Evolutionary conservation across 2,113 vertebrate species (phyloP).

Genomic region (Oophaga pumilio): DNA sequence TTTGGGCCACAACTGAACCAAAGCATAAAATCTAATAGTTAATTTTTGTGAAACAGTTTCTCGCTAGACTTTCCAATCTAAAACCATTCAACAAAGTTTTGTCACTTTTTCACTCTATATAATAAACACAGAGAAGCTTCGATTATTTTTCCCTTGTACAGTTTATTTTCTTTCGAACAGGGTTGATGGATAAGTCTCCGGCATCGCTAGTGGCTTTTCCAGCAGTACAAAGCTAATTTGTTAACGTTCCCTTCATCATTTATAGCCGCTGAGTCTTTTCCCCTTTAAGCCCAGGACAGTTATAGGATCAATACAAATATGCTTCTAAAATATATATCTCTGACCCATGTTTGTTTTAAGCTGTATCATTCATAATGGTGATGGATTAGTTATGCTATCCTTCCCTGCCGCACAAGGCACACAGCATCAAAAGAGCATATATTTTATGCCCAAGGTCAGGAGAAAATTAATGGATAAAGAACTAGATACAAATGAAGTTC

Average conservation of each 20-base stretch:
- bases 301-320: conserved; percentile 79
- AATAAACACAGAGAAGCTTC: not conserved
- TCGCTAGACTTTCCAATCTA: not conserved
- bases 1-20: not conserved
- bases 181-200: conserved; percentile 61
- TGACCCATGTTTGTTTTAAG: conserved; percentile 81
- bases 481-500: conserved; percentile 86
- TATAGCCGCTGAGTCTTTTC: conserved; percentile 63
- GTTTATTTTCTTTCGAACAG: conserved; percentile 36
- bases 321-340: conserved; percentile 79
- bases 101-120: conserved; percentile 6
- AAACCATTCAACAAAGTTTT: not conserved
- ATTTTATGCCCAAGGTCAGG: conserved; percentile 83
- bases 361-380: conserved; percentile 88
- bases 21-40: not conserved
- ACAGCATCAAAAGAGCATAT: conserved; percentile 75
- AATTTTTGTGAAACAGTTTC: not conserved
- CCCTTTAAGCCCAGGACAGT: conserved; percentile 70
- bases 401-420: conserved; percentile 77
- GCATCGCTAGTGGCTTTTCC: conserved; percentile 65
- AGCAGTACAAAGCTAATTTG: conserved; percentile 63
- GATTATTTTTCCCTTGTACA: conserved; percentile 7
- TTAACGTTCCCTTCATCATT: conserved; percentile 72
- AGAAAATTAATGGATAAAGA: conserved; percentile 90
- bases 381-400: conserved; percentile 82